Evolutionary conservation across 2,888 invertebrate species (phyloP), one percentile per base, ranked within the genome.

Genomic region (Ichneumoninae sp.): DNA sequence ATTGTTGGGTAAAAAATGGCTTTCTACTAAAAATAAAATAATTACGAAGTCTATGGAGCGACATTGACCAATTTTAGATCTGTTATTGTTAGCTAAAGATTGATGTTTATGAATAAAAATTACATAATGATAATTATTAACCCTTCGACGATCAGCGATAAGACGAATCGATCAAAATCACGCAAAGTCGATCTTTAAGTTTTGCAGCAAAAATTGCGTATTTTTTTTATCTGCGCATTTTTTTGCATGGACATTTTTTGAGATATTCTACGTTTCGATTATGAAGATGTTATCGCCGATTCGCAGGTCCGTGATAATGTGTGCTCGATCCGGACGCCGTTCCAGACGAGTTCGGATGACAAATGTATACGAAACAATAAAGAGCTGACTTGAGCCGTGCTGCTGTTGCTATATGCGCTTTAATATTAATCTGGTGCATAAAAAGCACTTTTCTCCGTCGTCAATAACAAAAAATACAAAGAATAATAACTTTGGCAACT

Each of bases 401-500:
- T 79, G 57, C 30, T 80, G 60, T 74, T 83, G 76, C 72, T 68
- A 13, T 80, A 77, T 47, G 54, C 72, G 47, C 19, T 10, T 74
- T 36, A 16, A 72, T 10, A 40, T 62, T 33, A 74, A 57, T 26
- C 5, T 22, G 57, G 57, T 57, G 57, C 57, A 26, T 57, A 57
- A 36, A 65, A 65, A 68, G 72, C 80, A 72, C 30, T 68, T 80
- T 78, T 47, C 3, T 33, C 52, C 69, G 30, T 47, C 33, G 33
- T 16, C 30, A 69, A 60, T 6, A 60, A 68, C 16, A 57, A 69
- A 83, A 86, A 80, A 85, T 68, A 70, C 68, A 54, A 69, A 83
- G 10, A 69, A 80, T 52, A 83, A 86, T 80, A 16, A 47, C 44
- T 47, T 81, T 79, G 84, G 72, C 81, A 71, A 66, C 72, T 82